phyloP scores from a whole-genome alignment of 2,888 invertebrate species.

The Cabera pusaria region DNA sequence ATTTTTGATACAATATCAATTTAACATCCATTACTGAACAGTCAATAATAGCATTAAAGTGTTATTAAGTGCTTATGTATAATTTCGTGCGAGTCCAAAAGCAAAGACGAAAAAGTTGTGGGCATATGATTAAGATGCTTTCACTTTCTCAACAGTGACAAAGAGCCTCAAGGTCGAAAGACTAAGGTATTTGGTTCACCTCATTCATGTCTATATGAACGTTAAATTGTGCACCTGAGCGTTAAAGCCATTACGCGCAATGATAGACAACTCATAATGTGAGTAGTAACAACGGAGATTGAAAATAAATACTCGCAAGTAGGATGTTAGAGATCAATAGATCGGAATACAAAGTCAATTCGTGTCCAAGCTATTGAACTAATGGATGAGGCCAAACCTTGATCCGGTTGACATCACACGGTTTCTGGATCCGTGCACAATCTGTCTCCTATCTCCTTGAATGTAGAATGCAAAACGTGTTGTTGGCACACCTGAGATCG shows the following conservation, averaged over 20 bases:
- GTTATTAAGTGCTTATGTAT: conserved; percentile 31
- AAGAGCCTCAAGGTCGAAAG: conserved; percentile 65
- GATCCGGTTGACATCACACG: conserved; percentile 62
- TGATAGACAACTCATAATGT: conserved; percentile 8
- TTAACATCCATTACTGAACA: conserved; percentile 45
- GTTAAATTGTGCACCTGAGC: conserved; percentile 22
- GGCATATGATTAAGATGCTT: conserved; percentile 53
- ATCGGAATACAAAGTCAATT: conserved; percentile 37
- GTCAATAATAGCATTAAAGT: conserved; percentile 41
- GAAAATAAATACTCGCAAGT: conserved; percentile 9
- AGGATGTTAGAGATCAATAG: conserved; percentile 21
- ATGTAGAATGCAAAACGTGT: conserved; percentile 29
- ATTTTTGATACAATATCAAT: conserved; percentile 36
- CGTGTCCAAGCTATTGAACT: conserved; percentile 53
- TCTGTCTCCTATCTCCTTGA: conserved; percentile 35
- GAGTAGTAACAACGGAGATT: conserved; percentile 7
- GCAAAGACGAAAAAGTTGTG: conserved; percentile 43
- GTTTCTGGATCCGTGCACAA: conserved; percentile 49
- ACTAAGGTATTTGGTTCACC: conserved; percentile 41
- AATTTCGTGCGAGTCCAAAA: conserved; percentile 47
- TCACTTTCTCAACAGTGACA: conserved; percentile 64
- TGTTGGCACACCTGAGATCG: conserved; percentile 1
- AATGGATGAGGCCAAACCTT: conserved; percentile 69
- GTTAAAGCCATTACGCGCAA: conserved; percentile 8
- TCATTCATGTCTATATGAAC: conserved; percentile 25